Conservation (phyloP, 1,140 invertebrate genomes). For the Drosophila arawakana region DNA sequence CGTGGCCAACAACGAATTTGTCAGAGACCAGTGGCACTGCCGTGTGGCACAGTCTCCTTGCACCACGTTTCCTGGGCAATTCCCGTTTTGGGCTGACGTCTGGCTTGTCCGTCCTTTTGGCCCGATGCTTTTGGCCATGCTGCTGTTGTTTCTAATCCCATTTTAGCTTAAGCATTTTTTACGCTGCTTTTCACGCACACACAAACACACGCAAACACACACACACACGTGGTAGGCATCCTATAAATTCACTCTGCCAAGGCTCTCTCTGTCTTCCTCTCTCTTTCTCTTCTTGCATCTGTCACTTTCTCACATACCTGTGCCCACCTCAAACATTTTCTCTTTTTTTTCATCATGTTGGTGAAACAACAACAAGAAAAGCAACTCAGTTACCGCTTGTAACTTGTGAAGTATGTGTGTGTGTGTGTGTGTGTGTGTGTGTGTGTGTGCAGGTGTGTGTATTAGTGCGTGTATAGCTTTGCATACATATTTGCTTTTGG, state of each 20-base stretch:
- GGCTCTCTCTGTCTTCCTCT: conserved; percentile 2
- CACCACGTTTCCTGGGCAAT: conserved; percentile 14
- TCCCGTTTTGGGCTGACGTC: conserved; percentile 14
- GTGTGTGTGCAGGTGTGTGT: conserved; percentile 18
- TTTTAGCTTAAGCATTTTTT: conserved; percentile 79
- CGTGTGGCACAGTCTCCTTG: conserved; percentile 1
- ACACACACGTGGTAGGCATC: conserved; percentile 8
- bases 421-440: too few species aligned
- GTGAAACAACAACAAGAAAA: conserved; percentile 48
- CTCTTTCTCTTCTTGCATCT: not conserved
- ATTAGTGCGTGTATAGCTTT: conserved; percentile 27
- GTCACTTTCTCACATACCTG: conserved; percentile 12
- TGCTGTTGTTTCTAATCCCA: conserved; percentile 72
- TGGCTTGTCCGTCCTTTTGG: conserved; percentile 27
- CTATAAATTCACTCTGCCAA: conserved; percentile 41
- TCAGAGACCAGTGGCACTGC: conserved; percentile 5
- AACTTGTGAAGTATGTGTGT: not conserved
- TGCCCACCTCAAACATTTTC: conserved; percentile 23
- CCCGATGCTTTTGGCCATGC: conserved; percentile 38
- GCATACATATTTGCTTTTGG: conserved; percentile 49
- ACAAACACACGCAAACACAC: conserved; percentile 41
- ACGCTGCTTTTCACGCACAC: conserved; percentile 61
- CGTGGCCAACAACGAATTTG: conserved; percentile 29
- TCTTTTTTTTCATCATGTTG: conserved; percentile 19
- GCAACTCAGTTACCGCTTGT: conserved; percentile 35